A percentile compares a stretch with the other conserved stretches of the same genome.
phyloP scores from a whole-genome alignment of 2,797 vertebrate genomes.

The Esox masquinongy region DNA sequence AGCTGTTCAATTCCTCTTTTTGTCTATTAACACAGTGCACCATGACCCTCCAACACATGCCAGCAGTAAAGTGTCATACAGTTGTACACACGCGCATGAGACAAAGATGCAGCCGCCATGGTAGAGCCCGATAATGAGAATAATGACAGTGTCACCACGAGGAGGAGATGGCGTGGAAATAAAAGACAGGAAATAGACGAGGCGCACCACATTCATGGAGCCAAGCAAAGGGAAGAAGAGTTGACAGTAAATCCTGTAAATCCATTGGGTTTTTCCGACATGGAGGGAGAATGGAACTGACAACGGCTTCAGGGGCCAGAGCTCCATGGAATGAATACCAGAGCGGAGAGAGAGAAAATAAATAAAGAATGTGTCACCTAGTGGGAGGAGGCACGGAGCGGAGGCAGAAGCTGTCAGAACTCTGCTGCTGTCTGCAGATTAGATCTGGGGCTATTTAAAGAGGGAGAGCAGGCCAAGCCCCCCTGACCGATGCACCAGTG shows the following conservation, averaged over 20 bases:
- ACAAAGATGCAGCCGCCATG: constrained; percentile 34
- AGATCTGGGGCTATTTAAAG: constrained; percentile 77
- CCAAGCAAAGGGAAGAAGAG: constrained; percentile 55
- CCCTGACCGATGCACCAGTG: constrained; percentile 11
- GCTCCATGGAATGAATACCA: constrained; percentile 75
- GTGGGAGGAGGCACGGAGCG: constrained; percentile 69
- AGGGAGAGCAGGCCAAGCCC: constrained; percentile 50
- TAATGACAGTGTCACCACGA: constrained; percentile 61
- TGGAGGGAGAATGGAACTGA: constrained; percentile 79
- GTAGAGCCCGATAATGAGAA: constrained; percentile 45
- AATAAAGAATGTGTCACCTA: constrained; percentile 78
- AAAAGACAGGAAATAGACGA: constrained; percentile 52
- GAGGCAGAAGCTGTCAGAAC: constrained; percentile 77
- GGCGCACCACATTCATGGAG: constrained; percentile 46
- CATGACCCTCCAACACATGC: constrained; percentile 21
- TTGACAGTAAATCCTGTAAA: constrained; percentile 76
- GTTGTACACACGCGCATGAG: neutral
- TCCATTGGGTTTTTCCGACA: constrained; percentile 77
- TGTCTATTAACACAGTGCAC: constrained; percentile 13
- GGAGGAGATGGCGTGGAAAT: constrained; percentile 55
- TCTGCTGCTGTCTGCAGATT: constrained; percentile 80
- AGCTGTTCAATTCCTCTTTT: constrained; percentile 21
- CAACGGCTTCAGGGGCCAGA: constrained; percentile 76
- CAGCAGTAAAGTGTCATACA: neutral
- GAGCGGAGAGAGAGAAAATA: constrained; percentile 55